Base-by-base conservation (phyloP, 2,888 invertebrate species). In the Papilio gigon region DNA sequence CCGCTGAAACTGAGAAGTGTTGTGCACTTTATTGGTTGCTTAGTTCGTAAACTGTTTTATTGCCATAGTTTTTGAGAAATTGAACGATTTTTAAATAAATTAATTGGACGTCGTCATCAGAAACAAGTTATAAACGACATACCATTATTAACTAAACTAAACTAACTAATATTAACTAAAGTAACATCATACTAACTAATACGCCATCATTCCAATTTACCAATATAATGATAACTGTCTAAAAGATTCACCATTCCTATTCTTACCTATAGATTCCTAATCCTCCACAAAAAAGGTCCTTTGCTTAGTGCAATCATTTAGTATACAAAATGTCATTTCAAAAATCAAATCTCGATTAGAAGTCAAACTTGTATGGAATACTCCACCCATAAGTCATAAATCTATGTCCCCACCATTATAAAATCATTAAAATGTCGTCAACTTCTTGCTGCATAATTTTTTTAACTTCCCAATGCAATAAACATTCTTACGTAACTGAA, bases 1-100 rank as follows among this genome's bases (percentile, higher is more conserved):
- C 62, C 44, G 47, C 33, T 44, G 62, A 47, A 44, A 63, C 47
- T 47, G 47, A 63, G 47, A 47, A 47, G 25, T 63, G 44, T 47
- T 63, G 47, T 63, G 47, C 25, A 60, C 25, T 40, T 40, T n/a
- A 60, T 35, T 40, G 25, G 40, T 40, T 53, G n/a, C n/a, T 40
- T n/a, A 35, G 60, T 60, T 40, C 25, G n/a, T 25, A 42, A 8
- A 60, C 20, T 60, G 20, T 53, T 44, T 27, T 42, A 61, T 37
- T 61, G 25, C 11, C 9, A 12, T 17, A 8, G 42, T 22, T 22
- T 60, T 42, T 27, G n/a, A n/a, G 11, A 8, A n/a, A 8, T 27
- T 4, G 17, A 14, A 5, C 4, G 0, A n/a, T 40, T 5, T 17
- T 17, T n/a, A 17, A 17, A 12, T 42, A 17, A n/a, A 17, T 42